A percentile compares a stretch with the other conserved stretches of the same genome.
Conservation (phyloP, 2,888 invertebrate species). For the Hyposoter didymator region DNA sequence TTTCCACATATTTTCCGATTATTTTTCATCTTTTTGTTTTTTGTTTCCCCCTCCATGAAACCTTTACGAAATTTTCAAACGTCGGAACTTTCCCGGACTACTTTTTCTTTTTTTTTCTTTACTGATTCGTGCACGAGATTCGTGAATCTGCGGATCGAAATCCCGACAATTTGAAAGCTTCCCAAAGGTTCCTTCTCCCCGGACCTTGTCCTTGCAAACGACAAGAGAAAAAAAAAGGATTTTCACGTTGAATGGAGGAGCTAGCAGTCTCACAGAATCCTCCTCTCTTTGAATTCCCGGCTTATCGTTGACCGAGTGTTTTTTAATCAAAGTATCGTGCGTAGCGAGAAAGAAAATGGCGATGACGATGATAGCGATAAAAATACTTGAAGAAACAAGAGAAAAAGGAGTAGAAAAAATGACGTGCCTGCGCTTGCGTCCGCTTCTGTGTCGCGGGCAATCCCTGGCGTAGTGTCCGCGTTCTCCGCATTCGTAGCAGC, state of each 20-base stretch:
- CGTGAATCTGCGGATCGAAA: background rate
- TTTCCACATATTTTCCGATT: background rate
- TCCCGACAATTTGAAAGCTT: background rate
- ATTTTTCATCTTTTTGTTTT: background rate
- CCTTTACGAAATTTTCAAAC: background rate
- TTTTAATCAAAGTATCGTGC: background rate
- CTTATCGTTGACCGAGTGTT: background rate
- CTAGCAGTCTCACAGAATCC: background rate
- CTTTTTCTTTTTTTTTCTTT: background rate
- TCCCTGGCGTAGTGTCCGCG: constrained; percentile 97
- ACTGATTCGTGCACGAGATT: background rate
- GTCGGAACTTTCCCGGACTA: background rate
- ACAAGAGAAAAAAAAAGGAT: background rate
- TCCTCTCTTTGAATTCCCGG: background rate
- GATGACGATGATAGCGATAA: background rate
- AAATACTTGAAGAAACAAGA: background rate
- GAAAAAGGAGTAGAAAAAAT: background rate
- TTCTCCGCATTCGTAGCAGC: constrained; percentile 97
- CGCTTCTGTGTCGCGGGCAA: constrained; percentile 88
- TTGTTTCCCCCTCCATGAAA: background rate
- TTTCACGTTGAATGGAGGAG: background rate
- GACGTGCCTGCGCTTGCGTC: constrained; percentile 71
- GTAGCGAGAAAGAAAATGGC: too few species aligned
- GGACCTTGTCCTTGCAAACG: background rate
- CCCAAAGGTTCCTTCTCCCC: background rate